A percentile compares a stretch with the other conserved stretches of the same genome.
phyloP scores from a whole-genome alignment of 2,888 invertebrate genomes.

The Allygus modestus region DNA sequence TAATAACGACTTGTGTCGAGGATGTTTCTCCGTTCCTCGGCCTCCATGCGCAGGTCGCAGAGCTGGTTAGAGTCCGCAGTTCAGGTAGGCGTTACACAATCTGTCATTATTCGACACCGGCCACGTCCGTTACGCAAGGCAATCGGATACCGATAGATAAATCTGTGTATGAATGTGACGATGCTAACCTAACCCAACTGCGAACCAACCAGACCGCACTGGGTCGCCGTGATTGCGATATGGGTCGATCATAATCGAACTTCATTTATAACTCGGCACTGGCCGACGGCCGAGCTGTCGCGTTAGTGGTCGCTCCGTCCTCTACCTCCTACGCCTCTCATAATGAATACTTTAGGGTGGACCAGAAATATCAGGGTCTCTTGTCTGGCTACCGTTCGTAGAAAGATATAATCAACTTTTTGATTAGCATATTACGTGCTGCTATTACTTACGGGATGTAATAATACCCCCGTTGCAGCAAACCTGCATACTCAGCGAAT shows the following conservation, averaged over 20 bases:
- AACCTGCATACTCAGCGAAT: too few relatives aligned
- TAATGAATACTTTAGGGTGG: too few relatives aligned
- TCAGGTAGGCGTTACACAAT: constrained; percentile 43
- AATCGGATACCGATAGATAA: constrained; percentile 56
- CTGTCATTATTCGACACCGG: constrained; percentile 44
- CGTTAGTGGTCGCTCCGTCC: background rate
- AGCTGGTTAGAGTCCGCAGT: background rate
- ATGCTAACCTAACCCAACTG: constrained; percentile 26
- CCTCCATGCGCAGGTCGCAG: background rate
- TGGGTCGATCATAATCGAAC: constrained; percentile 38
- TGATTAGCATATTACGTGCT: too few relatives aligned
- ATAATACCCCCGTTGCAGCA: too few relatives aligned
- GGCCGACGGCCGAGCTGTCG: background rate
- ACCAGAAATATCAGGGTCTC: constrained; percentile 14
- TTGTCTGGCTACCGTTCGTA: too few relatives aligned
- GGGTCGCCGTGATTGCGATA: constrained; percentile 7
- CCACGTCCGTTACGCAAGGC: constrained; percentile 33
- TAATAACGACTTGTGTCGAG: too few relatives aligned
- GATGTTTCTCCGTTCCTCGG: too few relatives aligned
- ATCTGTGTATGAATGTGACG: constrained; percentile 45
- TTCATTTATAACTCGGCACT: constrained; percentile 28
- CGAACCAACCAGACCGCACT: background rate
- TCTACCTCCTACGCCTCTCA: background rate
- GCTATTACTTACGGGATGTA: too few relatives aligned
- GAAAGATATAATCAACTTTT: too few relatives aligned